Conservation (phyloP, 2,113 vertebrate species). For the Pseudonaja textilis region DNA sequence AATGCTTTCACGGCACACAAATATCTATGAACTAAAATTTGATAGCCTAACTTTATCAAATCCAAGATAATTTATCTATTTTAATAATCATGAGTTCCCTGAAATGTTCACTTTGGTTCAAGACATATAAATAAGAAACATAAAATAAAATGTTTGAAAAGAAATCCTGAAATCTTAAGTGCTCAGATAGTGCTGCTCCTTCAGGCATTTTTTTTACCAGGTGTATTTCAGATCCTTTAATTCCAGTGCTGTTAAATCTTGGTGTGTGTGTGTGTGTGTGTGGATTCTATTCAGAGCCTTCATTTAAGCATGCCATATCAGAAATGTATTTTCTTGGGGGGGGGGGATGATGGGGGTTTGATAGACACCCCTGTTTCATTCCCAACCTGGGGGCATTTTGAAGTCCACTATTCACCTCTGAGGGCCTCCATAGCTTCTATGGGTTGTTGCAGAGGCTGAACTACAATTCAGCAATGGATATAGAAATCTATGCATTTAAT, state of each 20-base stretch:
- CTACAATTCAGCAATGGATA: background rate
- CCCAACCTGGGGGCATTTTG: background rate
- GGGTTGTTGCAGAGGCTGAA: background rate
- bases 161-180: background rate
- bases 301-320: background rate
- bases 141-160: background rate
- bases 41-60: background rate
- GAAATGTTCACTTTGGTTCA: background rate
- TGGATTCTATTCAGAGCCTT: background rate
- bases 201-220: background rate
- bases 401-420: background rate
- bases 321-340: background rate
- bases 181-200: background rate
- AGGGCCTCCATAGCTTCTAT: background rate
- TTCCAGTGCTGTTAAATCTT: background rate
- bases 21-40: background rate
- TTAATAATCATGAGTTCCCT: background rate
- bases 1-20: background rate
- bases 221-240: background rate
- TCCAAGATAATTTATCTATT: background rate
- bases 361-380: background rate
- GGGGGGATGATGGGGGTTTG: background rate
- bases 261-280: fast-evolving
- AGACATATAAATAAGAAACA: background rate
- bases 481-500: background rate